Percentiles rank a stretch among this genome's conserved stretches.
Conservation (phyloP, 2,888 invertebrate species). For the Agonum fuliginosum region DNA sequence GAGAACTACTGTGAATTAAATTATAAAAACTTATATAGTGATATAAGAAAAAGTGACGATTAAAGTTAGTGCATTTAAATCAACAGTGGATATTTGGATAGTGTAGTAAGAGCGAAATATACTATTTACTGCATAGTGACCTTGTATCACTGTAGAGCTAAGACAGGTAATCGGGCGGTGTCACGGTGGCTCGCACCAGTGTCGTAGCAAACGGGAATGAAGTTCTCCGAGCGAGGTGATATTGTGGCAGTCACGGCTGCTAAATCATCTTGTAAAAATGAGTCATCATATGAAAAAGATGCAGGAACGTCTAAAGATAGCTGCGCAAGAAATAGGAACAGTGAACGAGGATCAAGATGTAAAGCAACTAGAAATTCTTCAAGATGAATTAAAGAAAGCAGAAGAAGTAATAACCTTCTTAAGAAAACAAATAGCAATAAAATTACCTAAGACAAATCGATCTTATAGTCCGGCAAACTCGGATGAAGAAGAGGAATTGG, state of each 20-base stretch:
- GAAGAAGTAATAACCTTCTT: neutral
- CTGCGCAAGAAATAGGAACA: neutral
- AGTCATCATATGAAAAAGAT: neutral
- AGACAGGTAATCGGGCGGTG: neutral
- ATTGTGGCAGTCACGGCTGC: neutral
- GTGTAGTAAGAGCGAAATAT: neutral
- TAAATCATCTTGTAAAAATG: neutral
- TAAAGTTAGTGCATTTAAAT: neutral
- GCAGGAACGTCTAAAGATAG: neutral
- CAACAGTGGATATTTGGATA: neutral
- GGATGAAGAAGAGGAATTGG: constrained; percentile 31
- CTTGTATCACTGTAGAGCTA: neutral
- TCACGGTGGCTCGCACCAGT: neutral
- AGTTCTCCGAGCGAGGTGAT: neutral
- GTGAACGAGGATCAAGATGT: neutral
- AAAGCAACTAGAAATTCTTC: neutral
- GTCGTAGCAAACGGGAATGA: neutral
- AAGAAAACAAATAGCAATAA: neutral
- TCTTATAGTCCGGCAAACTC: constrained; percentile 40
- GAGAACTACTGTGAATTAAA: neutral
- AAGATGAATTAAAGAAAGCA: constrained; percentile 3
- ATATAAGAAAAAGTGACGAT: neutral
- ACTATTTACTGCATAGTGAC: neutral
- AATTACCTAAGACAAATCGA: neutral
- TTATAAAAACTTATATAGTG: neutral